Conservation (phyloP, 2,113 vertebrate genomes). For the Petroica traversi region DNA sequence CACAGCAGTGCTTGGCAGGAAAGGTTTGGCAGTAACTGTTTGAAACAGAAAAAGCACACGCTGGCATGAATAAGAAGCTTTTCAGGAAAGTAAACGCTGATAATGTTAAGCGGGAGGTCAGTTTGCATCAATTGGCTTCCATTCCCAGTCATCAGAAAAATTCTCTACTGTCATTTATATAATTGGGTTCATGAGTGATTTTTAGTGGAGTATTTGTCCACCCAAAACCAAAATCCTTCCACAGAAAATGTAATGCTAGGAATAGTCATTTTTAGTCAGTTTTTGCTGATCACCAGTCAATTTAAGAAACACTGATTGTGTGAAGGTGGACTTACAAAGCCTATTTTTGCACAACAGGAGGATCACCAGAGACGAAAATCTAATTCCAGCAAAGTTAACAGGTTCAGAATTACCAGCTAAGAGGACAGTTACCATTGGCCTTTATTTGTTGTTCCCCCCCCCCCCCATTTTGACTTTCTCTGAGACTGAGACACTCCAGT, state of each 20-base stretch:
- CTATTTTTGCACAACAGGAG: conserved; percentile 1
- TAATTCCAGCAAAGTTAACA: conserved; percentile 32
- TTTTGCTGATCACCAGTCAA: neutral
- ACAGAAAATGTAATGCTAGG: neutral
- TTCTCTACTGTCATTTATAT: neutral
- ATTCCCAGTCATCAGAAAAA: neutral
- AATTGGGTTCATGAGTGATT: neutral
- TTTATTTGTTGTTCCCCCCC: neutral
- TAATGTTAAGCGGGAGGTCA: neutral
- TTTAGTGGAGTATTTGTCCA: neutral
- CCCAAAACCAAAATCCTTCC: neutral
- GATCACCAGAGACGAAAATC: neutral
- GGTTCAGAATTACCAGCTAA: conserved; percentile 6
- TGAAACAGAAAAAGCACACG: neutral
- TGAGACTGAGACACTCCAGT: neutral
- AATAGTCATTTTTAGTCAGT: neutral
- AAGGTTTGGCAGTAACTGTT: neutral
- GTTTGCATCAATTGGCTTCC: neutral
- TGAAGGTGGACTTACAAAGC: neutral
- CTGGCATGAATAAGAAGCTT: conserved; percentile 7
- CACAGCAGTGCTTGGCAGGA: neutral
- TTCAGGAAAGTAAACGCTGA: conserved; percentile 1
- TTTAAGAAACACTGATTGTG: neutral
- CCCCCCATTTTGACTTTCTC: neutral
- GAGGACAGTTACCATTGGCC: neutral